Evolutionary conservation across 2,797 vertebrate species (phyloP).

Genomic region (Threskiornis aethiopicus): DNA sequence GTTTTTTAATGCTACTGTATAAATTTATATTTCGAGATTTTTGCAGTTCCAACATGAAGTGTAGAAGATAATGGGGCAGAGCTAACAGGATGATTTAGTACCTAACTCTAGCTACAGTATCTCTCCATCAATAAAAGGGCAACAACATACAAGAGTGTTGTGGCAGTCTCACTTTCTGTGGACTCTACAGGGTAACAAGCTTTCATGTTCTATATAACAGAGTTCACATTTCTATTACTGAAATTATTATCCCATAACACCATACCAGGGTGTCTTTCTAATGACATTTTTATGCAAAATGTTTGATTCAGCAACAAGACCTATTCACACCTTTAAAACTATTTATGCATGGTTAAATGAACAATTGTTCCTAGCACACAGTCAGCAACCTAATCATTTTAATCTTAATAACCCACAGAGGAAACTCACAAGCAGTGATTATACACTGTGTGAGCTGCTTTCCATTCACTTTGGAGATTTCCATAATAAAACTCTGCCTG

Average conservation of each 20-base stretch:
- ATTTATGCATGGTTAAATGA: constrained; percentile 12
- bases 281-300: constrained; percentile 43
- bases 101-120: neutral
- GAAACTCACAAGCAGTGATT: constrained; percentile 14
- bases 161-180: neutral
- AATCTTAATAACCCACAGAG: constrained; percentile 29
- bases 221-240: constrained; percentile 1
- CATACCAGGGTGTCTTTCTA: neutral
- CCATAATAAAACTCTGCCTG: neutral
- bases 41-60: constrained; percentile 44
- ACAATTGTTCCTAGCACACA: neutral
- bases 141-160: neutral
- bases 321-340: neutral
- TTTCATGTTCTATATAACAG: neutral
- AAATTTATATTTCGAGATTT: constrained; percentile 62
- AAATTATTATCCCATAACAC: constrained; percentile 30
- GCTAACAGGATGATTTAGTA: constrained; percentile 61
- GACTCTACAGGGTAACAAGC: neutral
- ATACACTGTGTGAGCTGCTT: neutral
- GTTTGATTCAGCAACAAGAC: constrained; percentile 34
- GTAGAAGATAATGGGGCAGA: constrained; percentile 57
- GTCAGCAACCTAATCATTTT: constrained; percentile 11
- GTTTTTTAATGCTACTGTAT: constrained; percentile 46
- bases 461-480: constrained; percentile 34
- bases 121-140: constrained; percentile 29